Evolutionary conservation across 1,140 invertebrate species (phyloP), one percentile per base, ranked within the genome.

Genomic region (Cherax destructor): DNA sequence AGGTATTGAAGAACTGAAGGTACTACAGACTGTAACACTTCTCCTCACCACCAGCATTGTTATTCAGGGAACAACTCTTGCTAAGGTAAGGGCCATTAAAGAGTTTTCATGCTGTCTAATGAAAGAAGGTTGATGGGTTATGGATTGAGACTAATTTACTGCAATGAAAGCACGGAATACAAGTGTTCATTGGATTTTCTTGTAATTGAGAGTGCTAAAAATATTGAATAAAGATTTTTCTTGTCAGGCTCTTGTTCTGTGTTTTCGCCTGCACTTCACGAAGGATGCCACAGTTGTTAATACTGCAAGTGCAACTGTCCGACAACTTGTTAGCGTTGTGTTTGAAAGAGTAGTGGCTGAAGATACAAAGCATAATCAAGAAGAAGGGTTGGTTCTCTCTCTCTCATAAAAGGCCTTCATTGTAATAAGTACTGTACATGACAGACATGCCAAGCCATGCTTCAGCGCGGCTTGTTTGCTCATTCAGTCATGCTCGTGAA

Each of bases 271-370:
- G 92, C 98, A 99, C 94, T 98, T 98, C 94, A 97, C 97, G 10
- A 98, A 99, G 95, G 97, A 99, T 95, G 96, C 97, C 47, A 98
- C 97, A 86, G 99, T 98, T 74, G 98, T 98, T 52, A 99, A 99
- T 94, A 99, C 99, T 76, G 99, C 99, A 4, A 98, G 98, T 50
- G 99, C 99, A 16, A 99, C 99, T 49, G 98, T 99, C 6, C 95
- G 99, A 77, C 99, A 99, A 94, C 95, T 99, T 76, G 98, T 99
- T n/a, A 98, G 98, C 74, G 95, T 98, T 76, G 98, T 99, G 0
- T 99, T 99, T 96, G 99, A 99, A 94, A 95, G 99, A 88, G 98
- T 99, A 21, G 95, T 98, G 52, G 94, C 94, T n/a, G 95, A 96
- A 93, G 95, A 96, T 93, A 88, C 86, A 16, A 72, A 88, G 49